Evolutionary conservation across 2,113 vertebrate genomes (phyloP).

Genomic region (Xiphophorus maculatus): DNA sequence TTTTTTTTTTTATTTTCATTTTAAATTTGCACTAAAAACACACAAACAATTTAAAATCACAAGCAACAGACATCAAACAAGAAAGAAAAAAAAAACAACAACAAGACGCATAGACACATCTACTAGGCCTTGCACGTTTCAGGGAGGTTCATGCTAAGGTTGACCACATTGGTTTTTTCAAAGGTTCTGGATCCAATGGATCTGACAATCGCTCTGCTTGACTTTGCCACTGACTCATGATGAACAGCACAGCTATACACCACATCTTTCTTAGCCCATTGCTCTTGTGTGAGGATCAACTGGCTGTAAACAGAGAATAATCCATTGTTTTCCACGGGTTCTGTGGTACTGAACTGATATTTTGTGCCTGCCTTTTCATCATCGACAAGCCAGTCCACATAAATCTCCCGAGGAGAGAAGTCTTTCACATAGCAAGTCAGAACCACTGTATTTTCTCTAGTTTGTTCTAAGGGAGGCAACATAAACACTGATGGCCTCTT

Average conservation of each 20-base stretch:
- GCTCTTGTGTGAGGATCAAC: constrained; percentile 11
- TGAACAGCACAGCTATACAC: constrained; percentile 74
- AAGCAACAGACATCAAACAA: constrained; percentile 63
- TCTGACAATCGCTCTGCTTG: constrained; percentile 60
- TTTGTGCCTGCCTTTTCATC: constrained; percentile 38
- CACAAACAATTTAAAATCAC: constrained; percentile 58
- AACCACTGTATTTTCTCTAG: constrained; percentile 43
- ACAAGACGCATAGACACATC: constrained; percentile 58
- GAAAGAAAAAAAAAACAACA: constrained; percentile 21
- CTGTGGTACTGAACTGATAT: constrained; percentile 46
- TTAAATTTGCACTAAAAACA: constrained; percentile 69
- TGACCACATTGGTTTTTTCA: constrained; percentile 59
- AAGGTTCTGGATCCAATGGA: constrained; percentile 49
- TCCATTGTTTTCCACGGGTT: constrained; percentile 28
- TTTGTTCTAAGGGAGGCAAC: constrained; percentile 70
- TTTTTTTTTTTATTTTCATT: constrained; percentile 72
- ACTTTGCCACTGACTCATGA: constrained; percentile 63
- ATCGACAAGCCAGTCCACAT: constrained; percentile 76
- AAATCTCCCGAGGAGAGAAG: constrained; percentile 75
- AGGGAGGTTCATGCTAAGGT: constrained; percentile 68
- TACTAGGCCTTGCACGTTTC: constrained; percentile 62
- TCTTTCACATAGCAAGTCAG: constrained; percentile 82
- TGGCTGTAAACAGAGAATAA: constrained; percentile 73
- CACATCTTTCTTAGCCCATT: constrained; percentile 48
- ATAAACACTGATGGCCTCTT: constrained; percentile 71